Evolutionary conservation across 1,140 invertebrate species (phyloP), one percentile per base, ranked within the genome.

Genomic region (Drosophila nebulosa): DNA sequence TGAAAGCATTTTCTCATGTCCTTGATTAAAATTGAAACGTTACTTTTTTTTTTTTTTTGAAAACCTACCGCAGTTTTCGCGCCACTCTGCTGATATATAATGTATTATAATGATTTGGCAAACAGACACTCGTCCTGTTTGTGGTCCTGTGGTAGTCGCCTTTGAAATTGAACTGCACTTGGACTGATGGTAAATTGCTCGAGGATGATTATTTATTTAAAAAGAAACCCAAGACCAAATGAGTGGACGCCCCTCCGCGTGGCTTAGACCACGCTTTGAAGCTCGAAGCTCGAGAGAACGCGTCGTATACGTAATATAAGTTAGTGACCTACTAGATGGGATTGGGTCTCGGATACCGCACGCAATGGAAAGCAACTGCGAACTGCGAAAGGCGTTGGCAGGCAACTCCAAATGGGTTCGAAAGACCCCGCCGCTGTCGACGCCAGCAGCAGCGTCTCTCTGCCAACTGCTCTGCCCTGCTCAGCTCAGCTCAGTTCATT

Each of bases 301-400:
- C 7, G 39, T 10, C 39, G 39, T 46, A 46, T 46, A 46, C 39
- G 39, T 46, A 46, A 46, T 46, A 18, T 46, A 3, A 9, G 12
- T 46, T 5, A 18, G 6, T 7, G 4, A 16, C 4, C 14, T 16
- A 7, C 14, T 9, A 21, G 21, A 21, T 9, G 39, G 18, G 18
- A 21, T 42, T 42, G 16, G 3, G 4, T 9, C 18, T 46, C 63
- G 56, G 36, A 26, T 51, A 86, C 81, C 74, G 70, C 67, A 81
- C 83, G 69, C 69, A 86, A 78, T 75, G 78, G 64, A 74, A 86
- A 68, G 58, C 78, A 81, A 81, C 78, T 74, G 36, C 32, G 69
- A 79, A 85, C 81, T 85, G 46, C 9, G 10, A 86, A 85, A 64
- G 61, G 30, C 56, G 35, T 50, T 32, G 64, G 62, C 63, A 62